Conservation (phyloP, 2,888 invertebrate species). For the Elegia similella region DNA sequence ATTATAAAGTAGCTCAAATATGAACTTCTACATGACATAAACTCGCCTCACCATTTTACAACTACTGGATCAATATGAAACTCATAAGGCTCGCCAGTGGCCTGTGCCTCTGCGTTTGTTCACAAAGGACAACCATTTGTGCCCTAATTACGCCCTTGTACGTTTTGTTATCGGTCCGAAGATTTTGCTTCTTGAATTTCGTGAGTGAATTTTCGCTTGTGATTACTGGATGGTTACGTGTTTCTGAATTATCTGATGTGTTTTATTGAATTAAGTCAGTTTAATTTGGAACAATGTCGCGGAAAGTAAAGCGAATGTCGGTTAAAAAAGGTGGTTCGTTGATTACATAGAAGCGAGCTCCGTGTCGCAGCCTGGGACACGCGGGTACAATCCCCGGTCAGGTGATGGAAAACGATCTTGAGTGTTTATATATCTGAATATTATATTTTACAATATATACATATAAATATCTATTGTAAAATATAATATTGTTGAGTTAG, state of each 20-base stretch:
- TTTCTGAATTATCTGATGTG: constrained; percentile 6
- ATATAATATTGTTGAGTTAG: too few relatives aligned
- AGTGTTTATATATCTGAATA: too few relatives aligned
- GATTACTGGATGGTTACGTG: constrained; percentile 10
- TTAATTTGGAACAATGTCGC: background rate
- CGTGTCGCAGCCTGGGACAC: too few relatives aligned
- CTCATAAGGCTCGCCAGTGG: background rate
- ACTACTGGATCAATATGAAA: constrained; percentile 3
- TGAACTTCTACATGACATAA: too few relatives aligned
- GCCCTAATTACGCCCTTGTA: constrained; percentile 17
- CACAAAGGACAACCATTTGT: constrained; percentile 15
- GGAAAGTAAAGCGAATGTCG: background rate
- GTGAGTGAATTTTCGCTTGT: constrained; percentile 18
- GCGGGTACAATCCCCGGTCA: too few relatives aligned
- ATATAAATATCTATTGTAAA: too few relatives aligned
- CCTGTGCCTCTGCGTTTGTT: constrained; percentile 13
- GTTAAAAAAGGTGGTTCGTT: too few relatives aligned
- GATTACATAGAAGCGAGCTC: too few relatives aligned
- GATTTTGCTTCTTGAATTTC: constrained; percentile 10
- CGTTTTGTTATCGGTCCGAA: constrained; percentile 14
- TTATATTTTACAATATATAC: too few relatives aligned
- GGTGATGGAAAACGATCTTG: too few relatives aligned
- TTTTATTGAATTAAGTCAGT: constrained; percentile 3
- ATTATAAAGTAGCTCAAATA: too few relatives aligned
- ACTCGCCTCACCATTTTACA: background rate